Evolutionary conservation across 2,888 invertebrate species (phyloP), one percentile per base, ranked within the genome.

Genomic region (Tyria jacobaeae): DNA sequence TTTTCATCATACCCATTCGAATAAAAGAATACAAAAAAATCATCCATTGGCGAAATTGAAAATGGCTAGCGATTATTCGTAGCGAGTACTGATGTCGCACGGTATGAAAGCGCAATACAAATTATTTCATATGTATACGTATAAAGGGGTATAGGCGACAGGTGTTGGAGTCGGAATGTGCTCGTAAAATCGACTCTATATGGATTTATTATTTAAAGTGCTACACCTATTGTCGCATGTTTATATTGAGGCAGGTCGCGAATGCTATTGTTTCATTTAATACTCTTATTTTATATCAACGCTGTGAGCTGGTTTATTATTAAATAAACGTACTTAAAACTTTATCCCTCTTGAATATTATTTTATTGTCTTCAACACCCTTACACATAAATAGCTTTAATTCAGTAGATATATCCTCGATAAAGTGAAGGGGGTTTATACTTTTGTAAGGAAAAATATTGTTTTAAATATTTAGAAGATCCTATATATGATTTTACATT

Each of bases 191-290:
- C 70, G 84, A 86, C 88, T 85, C 82, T 79, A 84, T 82, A 82
- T 84, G 81, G 84, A 88, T 89, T 88, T 88, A 87, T 89, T 86
- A 88, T 89, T 90, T 88, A 89, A 88, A 89, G 85, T 87, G 85
- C 82, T 82, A 77, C 80, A 82, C 83, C 83, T 82, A 88, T 86
- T 89, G 87, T 87, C 78, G 79, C 78, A 80, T 83, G 83, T 85
- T 85, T 83, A 74, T 82, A 83, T 85, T 85, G 80, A 78, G 80
- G 79, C 71, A 78, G 77, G 76, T 79, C 64, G 75, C 24, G 50
- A 55, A 52, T 53, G 25, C 39, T 49, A 57, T 66, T 65, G 51
- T 66, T 66, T 69, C 66, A 66, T 69, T 65, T 67, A 69, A 47
- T 65, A 60, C 58, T 61, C 71, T 54, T 56, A 61, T 69, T 61